Evolutionary conservation across 92 coral and sea anemone genomes (phyloP), one percentile per base, ranked within the genome.

Genomic region (Porites evermanni): DNA sequence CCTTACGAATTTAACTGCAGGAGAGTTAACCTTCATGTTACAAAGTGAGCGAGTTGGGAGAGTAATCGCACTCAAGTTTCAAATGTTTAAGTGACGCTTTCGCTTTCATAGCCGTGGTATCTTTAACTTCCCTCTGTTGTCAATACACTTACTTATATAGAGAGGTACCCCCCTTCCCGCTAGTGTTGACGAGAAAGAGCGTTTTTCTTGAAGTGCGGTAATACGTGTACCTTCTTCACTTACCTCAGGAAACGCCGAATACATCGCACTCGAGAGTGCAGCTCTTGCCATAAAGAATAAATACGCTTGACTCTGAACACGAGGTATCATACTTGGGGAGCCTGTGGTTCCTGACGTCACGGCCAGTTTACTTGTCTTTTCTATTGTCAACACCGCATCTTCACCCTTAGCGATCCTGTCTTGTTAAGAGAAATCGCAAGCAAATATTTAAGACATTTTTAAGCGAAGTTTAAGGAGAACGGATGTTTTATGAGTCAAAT

Each of bases 381-480:
- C 68, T 14, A n/a, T 64, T 6, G 68, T 64, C 68, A 64, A 64
- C 23, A 64, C 68, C 13, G 68, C 68, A 64, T 64, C 68, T 64
- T 64, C 68, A 17, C 68, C 68, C 68, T 64, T 64, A 4, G 68
- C 68, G n/a, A 64, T 64, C n/a, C 68, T 64, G 68, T 64, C 68
- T 64, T 17, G 9, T 7, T 16, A 64, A 14, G 8, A 64, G 17
- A 64, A 17, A 64, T 16, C 14, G 61, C 13, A 64, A 19, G 13
- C 68, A 64, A 64, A 17, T 7, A 6, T 64, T 64, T 64, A n/a
- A 64, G 23, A 7, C 8, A 19, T 64, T 64, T 20, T 6, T 64
- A 17, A 64, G 17, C 4, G 32, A 29, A 29, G 32, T 1, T 2
- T 29, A 29, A 29, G 32, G 32, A 29, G 32, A 29, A 29, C 32